Conservation (phyloP, 1,140 invertebrate species). For the Bombus fervidus region DNA sequence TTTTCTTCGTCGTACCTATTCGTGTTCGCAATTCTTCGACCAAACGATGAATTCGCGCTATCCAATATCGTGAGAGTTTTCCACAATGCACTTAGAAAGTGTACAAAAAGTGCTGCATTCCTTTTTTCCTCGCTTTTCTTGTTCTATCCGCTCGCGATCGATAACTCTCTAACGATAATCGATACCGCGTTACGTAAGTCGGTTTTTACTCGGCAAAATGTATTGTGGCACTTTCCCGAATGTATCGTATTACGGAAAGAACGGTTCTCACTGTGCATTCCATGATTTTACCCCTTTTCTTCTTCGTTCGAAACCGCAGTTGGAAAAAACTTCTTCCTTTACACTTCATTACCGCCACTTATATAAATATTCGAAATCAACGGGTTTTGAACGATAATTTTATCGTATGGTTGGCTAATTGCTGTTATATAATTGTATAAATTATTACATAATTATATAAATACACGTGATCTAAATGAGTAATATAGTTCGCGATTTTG, state of each 20-base stretch:
- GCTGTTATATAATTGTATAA: too few species aligned
- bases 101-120: not conserved
- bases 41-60: not conserved
- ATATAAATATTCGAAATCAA: not conserved
- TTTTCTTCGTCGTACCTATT: not conserved
- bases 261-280: not conserved
- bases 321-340: not conserved
- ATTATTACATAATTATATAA: too few species aligned
- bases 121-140: not conserved
- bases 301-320: not conserved
- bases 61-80: not conserved
- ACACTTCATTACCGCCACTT: not conserved
- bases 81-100: not conserved
- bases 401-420: too few species aligned
- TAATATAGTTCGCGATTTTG: too few species aligned
- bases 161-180: conserved; percentile 56
- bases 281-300: too few species aligned
- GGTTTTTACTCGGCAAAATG: conserved; percentile 52
- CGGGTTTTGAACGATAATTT: not conserved
- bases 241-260: conserved; percentile 49
- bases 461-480: too few species aligned
- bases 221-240: conserved; percentile 49
- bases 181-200: conserved; percentile 55
- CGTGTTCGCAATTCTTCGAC: too few species aligned
- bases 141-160: conserved; percentile 29